Percentiles rank a stretch among this genome's conserved stretches.
These are phyloP conservation scores for Poecilia gillii DNA, from an alignment of 2,797 vertebrate genomes.

Conservation along the genomic window DNA sequence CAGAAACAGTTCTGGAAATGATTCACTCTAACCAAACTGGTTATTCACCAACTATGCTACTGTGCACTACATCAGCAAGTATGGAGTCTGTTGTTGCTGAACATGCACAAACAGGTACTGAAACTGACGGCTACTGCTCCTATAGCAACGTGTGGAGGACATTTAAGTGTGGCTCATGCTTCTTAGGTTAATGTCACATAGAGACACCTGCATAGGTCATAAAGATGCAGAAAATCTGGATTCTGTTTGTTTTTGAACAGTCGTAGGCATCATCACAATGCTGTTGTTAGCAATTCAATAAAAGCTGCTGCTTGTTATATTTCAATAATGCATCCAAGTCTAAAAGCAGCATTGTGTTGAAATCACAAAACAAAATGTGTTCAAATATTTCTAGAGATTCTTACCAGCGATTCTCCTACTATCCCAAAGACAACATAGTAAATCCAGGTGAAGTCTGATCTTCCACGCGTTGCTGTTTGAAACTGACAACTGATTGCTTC, in stretches of 20 bases:
- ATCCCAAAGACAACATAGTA: slow-evolving; percentile 61
- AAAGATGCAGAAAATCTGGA: neutral
- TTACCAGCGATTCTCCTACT: slow-evolving; percentile 64
- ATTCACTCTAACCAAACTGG: slow-evolving; percentile 15
- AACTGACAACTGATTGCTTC: slow-evolving; percentile 21
- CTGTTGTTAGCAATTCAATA: neutral
- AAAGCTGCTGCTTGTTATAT: neutral
- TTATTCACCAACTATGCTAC: slow-evolving; percentile 2
- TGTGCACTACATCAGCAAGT: neutral
- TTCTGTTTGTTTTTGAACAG: slow-evolving; percentile 34
- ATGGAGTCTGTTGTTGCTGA: neutral
- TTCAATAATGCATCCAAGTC: neutral
- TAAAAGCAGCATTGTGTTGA: slow-evolving; percentile 1
- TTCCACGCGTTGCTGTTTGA: slow-evolving; percentile 54
- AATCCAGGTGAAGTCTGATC: slow-evolving; percentile 46
- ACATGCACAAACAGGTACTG: slow-evolving; percentile 6
- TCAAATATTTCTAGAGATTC: slow-evolving; percentile 20
- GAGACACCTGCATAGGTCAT: neutral
- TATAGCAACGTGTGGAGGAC: too few relatives aligned
- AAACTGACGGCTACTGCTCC: neutral
- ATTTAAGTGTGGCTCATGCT: neutral
- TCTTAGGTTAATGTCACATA: neutral
- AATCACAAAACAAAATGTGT: slow-evolving; percentile 4
- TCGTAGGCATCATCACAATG: neutral
- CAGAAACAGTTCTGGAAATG: neutral